Base-by-base conservation (phyloP, 1,140 invertebrate species). In the Nylanderia fulva region DNA sequence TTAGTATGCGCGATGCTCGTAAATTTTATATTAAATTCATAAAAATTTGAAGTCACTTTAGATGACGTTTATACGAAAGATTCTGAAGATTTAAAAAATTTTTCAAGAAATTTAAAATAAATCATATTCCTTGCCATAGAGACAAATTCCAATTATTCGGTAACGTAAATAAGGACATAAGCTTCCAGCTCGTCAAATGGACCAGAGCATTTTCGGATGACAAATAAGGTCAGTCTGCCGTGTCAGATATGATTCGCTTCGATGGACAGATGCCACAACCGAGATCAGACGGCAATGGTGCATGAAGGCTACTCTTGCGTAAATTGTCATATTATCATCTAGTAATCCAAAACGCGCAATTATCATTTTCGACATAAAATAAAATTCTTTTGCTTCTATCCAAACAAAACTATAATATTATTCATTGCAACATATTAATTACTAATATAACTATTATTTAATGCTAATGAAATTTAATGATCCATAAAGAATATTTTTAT, bases 231-330 rank as follows among this genome's bases (percentile, higher is more conserved):
- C 77, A 71, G 56, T 80, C 48, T 69, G 48, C 48, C 64, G 52
- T 11, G 24, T 27, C 64, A 21, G 27, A 71, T 71, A 24, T 33
- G 52, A 58, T 45, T 69, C 64, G 77, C 77, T 42, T 58, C 52
- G 82, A 77, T 33, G 72, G 45, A 56, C 82, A 36, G 24, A 77
- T 56, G 48, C 72, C 61, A 79, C 58, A 39, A 84, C 24, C 45
- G 60, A 79, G 64, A 77, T 66, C 58, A 79, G 48, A 84, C 45
- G 60, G 82, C 36, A 77, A 84, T 76, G 56, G 21, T 13, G 33
- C 33, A 24, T 79, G 74, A 84, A 66, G 64, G 45, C 48, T 84
- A 84, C 36, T 79, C 72, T 77, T 48, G 60, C 33, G 36, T 84
- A 52, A 76, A 76, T 39, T 7, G 21, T 84, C 52, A 15, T 29